Conservation (phyloP, 2,888 invertebrate species). For the Drosophila helvetica region DNA sequence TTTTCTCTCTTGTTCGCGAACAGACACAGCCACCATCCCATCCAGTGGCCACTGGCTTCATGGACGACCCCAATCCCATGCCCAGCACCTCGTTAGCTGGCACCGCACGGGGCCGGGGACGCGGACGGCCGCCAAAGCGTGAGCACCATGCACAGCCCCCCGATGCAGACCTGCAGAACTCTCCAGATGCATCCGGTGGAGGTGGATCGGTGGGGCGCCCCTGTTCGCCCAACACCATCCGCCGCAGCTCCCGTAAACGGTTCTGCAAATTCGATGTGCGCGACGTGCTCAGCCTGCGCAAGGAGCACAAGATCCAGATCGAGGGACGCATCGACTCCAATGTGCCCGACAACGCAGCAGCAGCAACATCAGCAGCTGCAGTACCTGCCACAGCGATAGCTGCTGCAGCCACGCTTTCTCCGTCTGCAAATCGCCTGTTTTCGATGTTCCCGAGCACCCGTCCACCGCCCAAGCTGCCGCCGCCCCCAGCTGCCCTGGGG, state of each 20-base stretch:
- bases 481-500: constrained; percentile 30
- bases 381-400: background rate
- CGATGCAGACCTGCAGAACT: background rate
- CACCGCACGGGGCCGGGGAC: constrained; percentile 37
- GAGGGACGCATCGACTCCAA: constrained; percentile 83
- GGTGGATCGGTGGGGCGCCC: constrained; percentile 49
- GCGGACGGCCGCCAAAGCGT: constrained; percentile 33
- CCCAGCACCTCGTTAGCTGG: constrained; percentile 5
- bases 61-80: constrained; percentile 21
- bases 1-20: background rate
- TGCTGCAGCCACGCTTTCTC: background rate
- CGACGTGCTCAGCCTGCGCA: constrained; percentile 82
- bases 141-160: background rate
- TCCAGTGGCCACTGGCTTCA: background rate
- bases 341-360: constrained; percentile 33
- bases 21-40: background rate
- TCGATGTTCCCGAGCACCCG: constrained; percentile 55
- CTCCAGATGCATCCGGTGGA: constrained; percentile 20
- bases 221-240: constrained; percentile 49
- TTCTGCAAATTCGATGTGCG: constrained; percentile 83
- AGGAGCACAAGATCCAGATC: constrained; percentile 82
- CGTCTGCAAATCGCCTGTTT: constrained; percentile 55
- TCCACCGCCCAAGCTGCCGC: constrained; percentile 2
- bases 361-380: background rate
- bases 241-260: constrained; percentile 83